A percentile compares a stretch with the other conserved stretches of the same genome.
Conservation (phyloP, 2,888 invertebrate genomes). For the Cryptocephalus primarius region DNA sequence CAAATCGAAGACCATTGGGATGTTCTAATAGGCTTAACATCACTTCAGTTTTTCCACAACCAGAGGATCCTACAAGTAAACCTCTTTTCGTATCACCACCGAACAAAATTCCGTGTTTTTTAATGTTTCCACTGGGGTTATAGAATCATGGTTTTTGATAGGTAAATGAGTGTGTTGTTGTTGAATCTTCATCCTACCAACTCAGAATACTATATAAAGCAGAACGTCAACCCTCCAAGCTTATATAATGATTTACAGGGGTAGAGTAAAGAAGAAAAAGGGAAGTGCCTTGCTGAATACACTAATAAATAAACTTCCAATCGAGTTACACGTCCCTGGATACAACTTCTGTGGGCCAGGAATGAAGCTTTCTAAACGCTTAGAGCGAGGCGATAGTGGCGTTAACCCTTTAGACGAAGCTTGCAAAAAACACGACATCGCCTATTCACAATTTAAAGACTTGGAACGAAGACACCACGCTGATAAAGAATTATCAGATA, state of each 20-base stretch:
- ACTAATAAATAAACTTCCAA: no score
- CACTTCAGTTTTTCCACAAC: conserved; percentile 1
- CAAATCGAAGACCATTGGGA: conserved; percentile 2
- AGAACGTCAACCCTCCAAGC: no score
- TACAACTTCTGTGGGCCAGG: no score
- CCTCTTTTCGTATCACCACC: conserved; percentile 1
- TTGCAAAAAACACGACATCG: conserved; percentile 2
- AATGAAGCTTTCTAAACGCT: neutral
- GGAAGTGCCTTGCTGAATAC: no score
- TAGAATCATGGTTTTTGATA: no score
- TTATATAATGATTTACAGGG: no score
- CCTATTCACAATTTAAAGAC: neutral
- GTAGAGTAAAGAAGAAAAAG: no score
- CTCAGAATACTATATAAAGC: no score
- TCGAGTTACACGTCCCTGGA: no score
- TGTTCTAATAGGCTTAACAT: conserved; percentile 1
- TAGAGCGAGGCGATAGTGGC: conserved; percentile 1
- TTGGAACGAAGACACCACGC: conserved; percentile 14
- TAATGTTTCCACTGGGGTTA: neutral
- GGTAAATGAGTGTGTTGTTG: no score
- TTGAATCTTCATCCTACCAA: no score
- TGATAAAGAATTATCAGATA: conserved; percentile 20
- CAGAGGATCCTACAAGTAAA: neutral
- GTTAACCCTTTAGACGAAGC: conserved; percentile 2
- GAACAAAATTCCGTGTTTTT: conserved; percentile 1